Percentiles rank a stretch among this genome's conserved stretches.
phyloP scores from a whole-genome alignment of 2,888 invertebrate species.

The Linyphia triangularis region DNA sequence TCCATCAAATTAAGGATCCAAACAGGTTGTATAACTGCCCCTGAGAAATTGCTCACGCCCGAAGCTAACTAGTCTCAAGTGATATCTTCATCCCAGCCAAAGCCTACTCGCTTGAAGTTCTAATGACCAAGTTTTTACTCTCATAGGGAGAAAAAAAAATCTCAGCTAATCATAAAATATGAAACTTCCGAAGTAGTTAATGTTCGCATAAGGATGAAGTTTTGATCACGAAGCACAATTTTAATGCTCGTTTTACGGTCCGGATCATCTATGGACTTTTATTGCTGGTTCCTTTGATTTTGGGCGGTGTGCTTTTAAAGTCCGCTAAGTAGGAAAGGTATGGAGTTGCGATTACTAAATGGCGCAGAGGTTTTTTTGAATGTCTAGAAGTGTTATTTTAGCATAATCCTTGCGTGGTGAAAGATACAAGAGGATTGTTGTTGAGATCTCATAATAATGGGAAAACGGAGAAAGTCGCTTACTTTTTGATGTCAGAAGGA shows the following conservation, averaged over 20 bases:
- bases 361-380: not conserved
- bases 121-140: conserved; percentile 1
- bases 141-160: conserved; percentile 19
- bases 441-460: not conserved
- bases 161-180: conserved; percentile 44
- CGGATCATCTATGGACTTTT: conserved; percentile 6
- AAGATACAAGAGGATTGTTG: not conserved
- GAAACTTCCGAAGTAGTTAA: conserved; percentile 28
- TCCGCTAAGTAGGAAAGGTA: not conserved
- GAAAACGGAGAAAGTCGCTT: not conserved
- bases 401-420: not conserved
- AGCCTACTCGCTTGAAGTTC: not conserved
- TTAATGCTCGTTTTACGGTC: conserved; percentile 42
- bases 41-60: not conserved
- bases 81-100: conserved; percentile 4
- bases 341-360: not conserved
- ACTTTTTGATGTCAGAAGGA: too few relatives aligned
- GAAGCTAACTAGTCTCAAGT: not conserved
- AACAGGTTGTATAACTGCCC: conserved; percentile 7
- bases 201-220: conserved; percentile 47
- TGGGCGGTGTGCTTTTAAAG: not conserved
- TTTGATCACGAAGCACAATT: conserved; percentile 40
- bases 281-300: not conserved
- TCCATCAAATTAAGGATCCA: not conserved
- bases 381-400: not conserved